Percentiles rank a stretch among this genome's conserved stretches.
Conservation (phyloP, 1,140 invertebrate species). For the Eriocheir sinensis region DNA sequence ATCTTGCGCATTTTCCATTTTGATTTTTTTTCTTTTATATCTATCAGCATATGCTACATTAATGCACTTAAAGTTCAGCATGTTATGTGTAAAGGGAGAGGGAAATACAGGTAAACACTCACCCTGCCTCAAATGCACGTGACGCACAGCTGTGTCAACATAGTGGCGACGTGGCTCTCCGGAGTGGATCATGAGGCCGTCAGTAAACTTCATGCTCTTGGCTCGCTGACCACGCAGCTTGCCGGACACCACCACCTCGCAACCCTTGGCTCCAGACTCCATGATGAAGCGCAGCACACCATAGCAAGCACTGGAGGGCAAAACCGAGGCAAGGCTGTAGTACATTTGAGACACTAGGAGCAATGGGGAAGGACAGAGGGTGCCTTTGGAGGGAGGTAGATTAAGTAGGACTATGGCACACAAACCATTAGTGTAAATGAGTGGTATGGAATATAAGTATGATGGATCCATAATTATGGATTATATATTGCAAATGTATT, state of each 20-base stretch:
- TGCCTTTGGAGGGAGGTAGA: too few species aligned
- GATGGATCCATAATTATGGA: too few species aligned
- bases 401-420: background rate
- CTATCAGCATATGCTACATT: too few species aligned
- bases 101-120: slow-evolving; percentile 69
- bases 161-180: slow-evolving; percentile 99
- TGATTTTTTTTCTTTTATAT: too few species aligned
- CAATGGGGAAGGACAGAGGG: too few species aligned
- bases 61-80: too few species aligned
- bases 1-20: too few species aligned
- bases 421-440: too few species aligned
- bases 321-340: background rate
- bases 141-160: slow-evolving; percentile 98
- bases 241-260: slow-evolving; percentile 96
- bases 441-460: too few species aligned
- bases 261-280: slow-evolving; percentile 97
- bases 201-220: slow-evolving; percentile 99
- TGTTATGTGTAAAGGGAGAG: too few species aligned
- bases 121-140: slow-evolving; percentile 98
- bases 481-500: too few species aligned
- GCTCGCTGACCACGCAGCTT: slow-evolving; percentile 99
- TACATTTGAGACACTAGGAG: too few species aligned
- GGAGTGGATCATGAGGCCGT: slow-evolving; percentile 99
- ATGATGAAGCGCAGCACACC: slow-evolving; percentile 99
- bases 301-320: slow-evolving; percentile 93